A percentile compares a stretch with the other conserved stretches of the same genome.
These are phyloP conservation scores for Deroplatys truncata DNA, from an alignment of 2,888 invertebrate genomes.

Conservation along the genomic window DNA sequence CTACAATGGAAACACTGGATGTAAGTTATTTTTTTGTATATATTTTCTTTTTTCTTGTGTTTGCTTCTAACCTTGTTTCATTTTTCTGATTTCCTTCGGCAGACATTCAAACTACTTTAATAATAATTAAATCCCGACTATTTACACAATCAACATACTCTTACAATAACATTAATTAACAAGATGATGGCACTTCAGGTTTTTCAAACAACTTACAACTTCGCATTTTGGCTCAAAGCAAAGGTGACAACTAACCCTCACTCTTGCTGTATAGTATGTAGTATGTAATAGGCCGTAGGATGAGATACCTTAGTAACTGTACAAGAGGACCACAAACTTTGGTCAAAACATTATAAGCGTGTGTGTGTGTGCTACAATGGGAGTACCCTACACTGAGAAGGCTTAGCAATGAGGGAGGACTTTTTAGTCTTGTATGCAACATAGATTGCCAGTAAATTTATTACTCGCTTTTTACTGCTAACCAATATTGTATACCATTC, in stretches of 20 bases:
- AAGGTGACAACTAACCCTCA: neutral
- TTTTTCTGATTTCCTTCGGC: neutral
- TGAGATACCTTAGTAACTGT: neutral
- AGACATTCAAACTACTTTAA: neutral
- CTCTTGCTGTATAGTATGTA: neutral
- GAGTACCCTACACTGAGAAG: too few species aligned
- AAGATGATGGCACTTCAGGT: constrained; percentile 21
- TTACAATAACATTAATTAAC: constrained; percentile 17
- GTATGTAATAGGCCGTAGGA: neutral
- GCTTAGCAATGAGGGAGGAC: too few species aligned
- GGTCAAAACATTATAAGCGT: neutral
- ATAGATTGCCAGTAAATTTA: too few species aligned
- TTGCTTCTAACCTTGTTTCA: neutral
- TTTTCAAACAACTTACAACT: constrained; percentile 1
- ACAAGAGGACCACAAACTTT: neutral
- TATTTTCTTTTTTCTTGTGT: neutral
- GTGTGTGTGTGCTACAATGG: neutral
- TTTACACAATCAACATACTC: neutral
- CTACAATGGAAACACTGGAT: neutral
- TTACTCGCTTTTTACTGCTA: too few species aligned
- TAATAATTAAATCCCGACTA: constrained; percentile 2
- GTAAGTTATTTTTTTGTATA: neutral
- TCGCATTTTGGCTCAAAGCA: neutral
- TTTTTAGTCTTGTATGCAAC: too few species aligned
- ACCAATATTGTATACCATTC: too few species aligned